A percentile compares a stretch with the other conserved stretches of the same genome.
Conservation (phyloP, 2,113 vertebrate genomes). For the Planiliza haematocheilus region DNA sequence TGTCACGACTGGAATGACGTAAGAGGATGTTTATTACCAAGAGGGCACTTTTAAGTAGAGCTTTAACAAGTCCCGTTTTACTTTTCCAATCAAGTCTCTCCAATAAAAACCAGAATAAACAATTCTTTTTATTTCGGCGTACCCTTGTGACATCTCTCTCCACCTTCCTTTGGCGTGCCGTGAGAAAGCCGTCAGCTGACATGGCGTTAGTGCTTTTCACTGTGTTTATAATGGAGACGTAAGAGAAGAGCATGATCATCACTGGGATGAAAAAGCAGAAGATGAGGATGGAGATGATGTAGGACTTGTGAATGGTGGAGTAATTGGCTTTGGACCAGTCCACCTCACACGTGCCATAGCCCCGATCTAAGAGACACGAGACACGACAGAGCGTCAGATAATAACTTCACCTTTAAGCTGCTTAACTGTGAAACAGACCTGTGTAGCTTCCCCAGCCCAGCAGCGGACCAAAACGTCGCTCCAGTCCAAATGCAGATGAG, state of each 20-base stretch:
- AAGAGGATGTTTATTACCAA: conserved; percentile 31
- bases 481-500: conserved; percentile 88
- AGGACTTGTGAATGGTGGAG: conserved; percentile 90
- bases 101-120: conserved; percentile 3
- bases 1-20: conserved; percentile 38
- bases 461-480: conserved; percentile 90
- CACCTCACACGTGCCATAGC: conserved; percentile 88
- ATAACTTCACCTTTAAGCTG: neutral
- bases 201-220: conserved; percentile 88
- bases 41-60: conserved; percentile 16
- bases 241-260: conserved; percentile 85
- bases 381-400: conserved; percentile 14
- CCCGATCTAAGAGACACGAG: conserved; percentile 77
- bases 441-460: conserved; percentile 93
- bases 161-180: conserved; percentile 83
- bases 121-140: conserved; percentile 28
- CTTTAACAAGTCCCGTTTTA: conserved; percentile 25
- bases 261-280: conserved; percentile 88
- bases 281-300: conserved; percentile 88
- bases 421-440: conserved; percentile 75
- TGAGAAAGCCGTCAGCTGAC: conserved; percentile 82
- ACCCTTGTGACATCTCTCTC: conserved; percentile 87
- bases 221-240: conserved; percentile 87
- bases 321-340: conserved; percentile 92
- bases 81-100: conserved; percentile 17